These are phyloP conservation scores for Ruditapes philippinarum DNA, from an alignment of 1,140 invertebrate genomes.

Conservation along the genomic window DNA sequence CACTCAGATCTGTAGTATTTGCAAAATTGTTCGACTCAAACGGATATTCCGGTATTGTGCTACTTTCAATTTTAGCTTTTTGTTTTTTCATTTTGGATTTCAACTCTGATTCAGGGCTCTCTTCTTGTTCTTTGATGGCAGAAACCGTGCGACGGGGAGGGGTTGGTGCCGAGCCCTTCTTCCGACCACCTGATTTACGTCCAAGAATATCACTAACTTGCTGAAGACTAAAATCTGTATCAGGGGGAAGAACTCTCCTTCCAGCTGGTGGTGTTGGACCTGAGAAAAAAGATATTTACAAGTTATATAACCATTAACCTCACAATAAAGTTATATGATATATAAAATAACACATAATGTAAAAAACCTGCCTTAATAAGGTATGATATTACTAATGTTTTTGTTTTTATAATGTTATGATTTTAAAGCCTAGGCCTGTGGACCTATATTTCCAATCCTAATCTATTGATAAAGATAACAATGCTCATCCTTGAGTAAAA, in stretches of 20 bases:
- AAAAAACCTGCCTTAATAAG: too few species aligned
- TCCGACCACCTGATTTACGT: constrained; percentile 76
- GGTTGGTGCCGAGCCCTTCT: constrained; percentile 75
- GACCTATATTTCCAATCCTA: too few species aligned
- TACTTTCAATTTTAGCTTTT: constrained; percentile 83
- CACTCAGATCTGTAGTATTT: constrained; percentile 65
- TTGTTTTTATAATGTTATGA: too few species aligned
- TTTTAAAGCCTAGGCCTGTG: too few species aligned
- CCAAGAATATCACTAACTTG: constrained; percentile 75
- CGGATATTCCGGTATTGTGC: constrained; percentile 67
- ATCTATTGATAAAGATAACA: too few species aligned
- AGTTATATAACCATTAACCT: too few species aligned
- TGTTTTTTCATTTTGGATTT: constrained; percentile 84
- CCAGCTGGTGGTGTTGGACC: constrained; percentile 82
- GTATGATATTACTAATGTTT: too few species aligned
- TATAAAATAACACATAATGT: too few species aligned
- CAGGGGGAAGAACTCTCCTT: constrained; percentile 78
- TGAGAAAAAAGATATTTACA: constrained; percentile 63
- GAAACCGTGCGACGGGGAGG: constrained; percentile 80
- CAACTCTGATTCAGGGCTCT: constrained; percentile 78
- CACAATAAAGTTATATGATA: too few species aligned
- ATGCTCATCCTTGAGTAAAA: too few species aligned
- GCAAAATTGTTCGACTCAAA: constrained; percentile 63
- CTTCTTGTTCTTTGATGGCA: constrained; percentile 66
- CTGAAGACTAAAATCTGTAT: constrained; percentile 80